A percentile compares a stretch with the other conserved stretches of the same genome.
phyloP scores from a whole-genome alignment of 64 coral and sea anemone genomes.

The Actinia equina region DNA sequence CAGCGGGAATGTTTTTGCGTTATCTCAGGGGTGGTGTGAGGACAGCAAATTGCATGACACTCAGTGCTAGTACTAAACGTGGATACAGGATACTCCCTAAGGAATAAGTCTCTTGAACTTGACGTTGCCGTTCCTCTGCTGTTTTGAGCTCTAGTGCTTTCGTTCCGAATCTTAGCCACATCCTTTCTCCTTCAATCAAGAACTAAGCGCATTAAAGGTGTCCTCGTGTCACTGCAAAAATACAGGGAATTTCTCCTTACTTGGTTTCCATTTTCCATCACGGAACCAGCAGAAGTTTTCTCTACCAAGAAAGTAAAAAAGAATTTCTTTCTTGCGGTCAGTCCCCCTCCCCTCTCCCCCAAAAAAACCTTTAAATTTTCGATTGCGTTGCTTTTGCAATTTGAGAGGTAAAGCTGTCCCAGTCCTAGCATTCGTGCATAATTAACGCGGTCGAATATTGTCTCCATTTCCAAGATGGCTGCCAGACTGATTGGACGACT shows the following conservation, averaged over 20 bases:
- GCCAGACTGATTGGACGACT: conserved; percentile 5
- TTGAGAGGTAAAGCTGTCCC: not conserved
- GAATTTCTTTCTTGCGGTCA: not conserved
- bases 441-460: not conserved
- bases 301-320: not conserved
- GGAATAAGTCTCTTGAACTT: not conserved
- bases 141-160: conserved; percentile 46
- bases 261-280: not conserved
- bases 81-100: not conserved
- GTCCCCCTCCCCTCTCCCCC: too few species aligned
- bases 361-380: too few species aligned
- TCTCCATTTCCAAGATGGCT: conserved; percentile 13
- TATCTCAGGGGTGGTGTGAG: not conserved
- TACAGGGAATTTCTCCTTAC: conserved; percentile 46
- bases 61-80: not conserved
- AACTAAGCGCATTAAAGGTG: conserved; percentile 30
- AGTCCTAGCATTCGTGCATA: not conserved
- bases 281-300: too few species aligned
- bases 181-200: conserved; percentile 61
- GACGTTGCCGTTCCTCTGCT: conserved; percentile 54
- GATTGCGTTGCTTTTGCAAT: too few species aligned
- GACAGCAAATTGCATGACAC: not conserved
- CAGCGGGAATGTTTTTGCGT: not conserved
- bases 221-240: conserved; percentile 53
- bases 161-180: conserved; percentile 47